Base-by-base conservation (phyloP, 2,797 vertebrate genomes). In the Typhlichthys eigenmanni region DNA sequence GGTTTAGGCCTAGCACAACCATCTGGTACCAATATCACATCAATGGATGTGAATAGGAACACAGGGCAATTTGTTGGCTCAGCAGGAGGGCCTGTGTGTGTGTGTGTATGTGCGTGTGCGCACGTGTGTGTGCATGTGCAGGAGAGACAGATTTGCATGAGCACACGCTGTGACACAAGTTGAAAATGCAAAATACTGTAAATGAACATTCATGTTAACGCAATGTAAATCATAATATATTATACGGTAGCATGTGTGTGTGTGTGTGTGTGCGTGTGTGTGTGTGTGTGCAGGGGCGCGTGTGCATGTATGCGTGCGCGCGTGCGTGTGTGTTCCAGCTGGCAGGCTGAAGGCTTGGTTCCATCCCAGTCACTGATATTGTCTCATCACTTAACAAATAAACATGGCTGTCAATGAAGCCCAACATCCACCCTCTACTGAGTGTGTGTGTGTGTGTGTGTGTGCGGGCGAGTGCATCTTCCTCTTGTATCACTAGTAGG, bases 371-470 rank as follows among this genome's bases (percentile, higher is more conserved):
- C 80, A 83, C 84, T 87, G 82, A 89, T 87, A 84, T 84, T 87
- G 82, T 85, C 79, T 88, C 81, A 80, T 84, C 76, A 78, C 74
- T 88, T 86, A 79, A 84, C 83, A 89, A 85, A 87, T 84, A 87
- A 87, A 86, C 85, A 87, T 78, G 78, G 72, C 73, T 62, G 66
- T 51, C 53, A 74, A 85, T 74, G 80, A 72, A 71, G 72, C 68
- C 80, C 72, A 64, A 64, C 60, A 5, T 14, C 9, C n/a, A 12
- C 32, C 48, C n/a, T 17, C 13, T 17, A 6, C 12, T 14, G 19
- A 13, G 6, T 13, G 11, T 24, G 19, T 13, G 17, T 32, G 57
- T 19, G 14, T 17, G 52, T 16, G 56, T 58, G 38, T 24, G 56
- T 47, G 10, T 38, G 17, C 10, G 17, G 0, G 17, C n/a, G 14